phyloP scores from a whole-genome alignment of 2,888 invertebrate species.

The Eristalis arbustorum region DNA sequence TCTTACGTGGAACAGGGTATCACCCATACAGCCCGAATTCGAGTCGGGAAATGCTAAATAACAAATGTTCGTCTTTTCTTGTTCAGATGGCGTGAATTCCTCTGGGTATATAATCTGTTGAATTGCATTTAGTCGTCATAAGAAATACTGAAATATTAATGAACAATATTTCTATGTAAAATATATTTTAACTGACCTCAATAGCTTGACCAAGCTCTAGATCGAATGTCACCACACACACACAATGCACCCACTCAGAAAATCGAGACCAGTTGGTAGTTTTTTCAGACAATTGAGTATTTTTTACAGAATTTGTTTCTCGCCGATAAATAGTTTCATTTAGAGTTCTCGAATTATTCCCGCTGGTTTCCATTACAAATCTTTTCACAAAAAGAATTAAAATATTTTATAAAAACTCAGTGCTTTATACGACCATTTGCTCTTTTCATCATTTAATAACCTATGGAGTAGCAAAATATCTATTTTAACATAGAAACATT shows the following conservation, averaged over 20 bases:
- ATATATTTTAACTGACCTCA: conserved; percentile 84
- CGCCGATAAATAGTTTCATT: background rate
- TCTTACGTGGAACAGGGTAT: conserved; percentile 97
- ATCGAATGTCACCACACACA: conserved; percentile 99
- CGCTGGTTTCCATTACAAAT: conserved; percentile 28
- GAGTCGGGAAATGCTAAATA: conserved; percentile 99
- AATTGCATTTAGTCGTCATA: too few species aligned
- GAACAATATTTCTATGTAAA: background rate
- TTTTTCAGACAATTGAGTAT: background rate
- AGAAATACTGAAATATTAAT: background rate
- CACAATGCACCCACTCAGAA: conserved; percentile 97
- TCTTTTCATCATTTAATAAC: background rate
- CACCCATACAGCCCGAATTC: conserved; percentile 99
- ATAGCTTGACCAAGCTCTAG: conserved; percentile 99
- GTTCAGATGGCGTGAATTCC: conserved; percentile 86
- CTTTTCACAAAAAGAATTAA: background rate
- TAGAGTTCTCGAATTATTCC: background rate
- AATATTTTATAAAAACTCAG: background rate
- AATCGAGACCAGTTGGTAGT: conserved; percentile 85
- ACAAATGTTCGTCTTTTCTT: conserved; percentile 96
- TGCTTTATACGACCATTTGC: background rate
- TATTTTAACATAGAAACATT: background rate
- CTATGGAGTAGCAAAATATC: background rate
- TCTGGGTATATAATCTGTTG: conserved; percentile 74
- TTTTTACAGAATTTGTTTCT: background rate